phyloP scores from a whole-genome alignment of 1,140 invertebrate species.

The Euglossa dilemma region DNA sequence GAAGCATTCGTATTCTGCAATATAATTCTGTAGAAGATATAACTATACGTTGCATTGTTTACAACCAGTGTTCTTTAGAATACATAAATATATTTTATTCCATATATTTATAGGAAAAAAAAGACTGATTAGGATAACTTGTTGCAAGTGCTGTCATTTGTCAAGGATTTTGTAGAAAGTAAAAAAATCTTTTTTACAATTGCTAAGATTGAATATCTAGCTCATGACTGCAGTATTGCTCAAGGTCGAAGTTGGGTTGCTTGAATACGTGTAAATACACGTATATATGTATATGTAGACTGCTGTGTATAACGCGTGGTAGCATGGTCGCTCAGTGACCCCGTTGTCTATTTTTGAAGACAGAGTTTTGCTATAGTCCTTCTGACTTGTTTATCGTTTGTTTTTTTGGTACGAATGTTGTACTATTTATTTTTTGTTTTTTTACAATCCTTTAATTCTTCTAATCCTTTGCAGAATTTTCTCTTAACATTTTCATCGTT shows the following conservation, averaged over 20 bases:
- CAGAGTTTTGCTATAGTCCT: not conserved
- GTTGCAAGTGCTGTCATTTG: no score
- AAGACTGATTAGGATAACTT: no score
- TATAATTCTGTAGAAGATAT: not conserved
- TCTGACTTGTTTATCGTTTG: not conserved
- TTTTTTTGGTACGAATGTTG: not conserved
- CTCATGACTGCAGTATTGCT: not conserved
- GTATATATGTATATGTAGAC: not conserved
- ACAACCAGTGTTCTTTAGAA: no score
- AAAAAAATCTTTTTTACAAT: not conserved
- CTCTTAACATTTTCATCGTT: no score
- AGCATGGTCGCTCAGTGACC: conserved; percentile 18
- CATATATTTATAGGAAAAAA: no score
- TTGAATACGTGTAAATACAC: not conserved
- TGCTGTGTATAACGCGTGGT: not conserved
- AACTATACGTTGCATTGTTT: not conserved
- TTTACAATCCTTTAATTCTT: no score
- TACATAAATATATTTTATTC: no score
- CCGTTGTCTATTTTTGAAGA: conserved; percentile 42
- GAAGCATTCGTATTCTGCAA: no score
- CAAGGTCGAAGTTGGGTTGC: not conserved
- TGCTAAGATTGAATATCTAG: not conserved
- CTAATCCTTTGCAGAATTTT: no score
- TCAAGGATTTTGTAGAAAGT: not conserved
- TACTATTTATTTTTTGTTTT: no score